These are phyloP conservation scores for Engystomops pustulosus DNA, from an alignment of 2,113 vertebrate species.

Conservation along the genomic window DNA sequence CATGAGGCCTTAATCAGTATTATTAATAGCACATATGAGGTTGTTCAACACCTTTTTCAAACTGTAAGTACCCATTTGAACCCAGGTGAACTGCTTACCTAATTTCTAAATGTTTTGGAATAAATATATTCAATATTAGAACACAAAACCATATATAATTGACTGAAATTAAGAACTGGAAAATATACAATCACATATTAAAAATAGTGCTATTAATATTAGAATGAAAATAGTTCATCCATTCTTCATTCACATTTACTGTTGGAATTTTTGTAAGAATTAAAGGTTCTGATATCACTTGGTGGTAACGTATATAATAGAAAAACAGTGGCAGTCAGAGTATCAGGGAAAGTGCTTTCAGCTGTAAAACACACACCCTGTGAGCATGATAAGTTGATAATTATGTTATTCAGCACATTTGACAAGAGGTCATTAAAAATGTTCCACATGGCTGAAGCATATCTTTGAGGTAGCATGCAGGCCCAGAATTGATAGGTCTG, in stretches of 20 bases:
- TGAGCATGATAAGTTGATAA: conserved; percentile 55
- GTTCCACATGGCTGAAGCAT: conserved; percentile 57
- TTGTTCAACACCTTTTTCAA: too few species aligned
- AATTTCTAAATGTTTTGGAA: too few species aligned
- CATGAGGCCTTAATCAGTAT: too few species aligned
- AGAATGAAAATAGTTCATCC: not conserved
- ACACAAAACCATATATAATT: not conserved
- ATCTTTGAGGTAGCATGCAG: conserved; percentile 46
- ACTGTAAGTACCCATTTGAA: too few species aligned
- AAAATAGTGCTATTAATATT: not conserved
- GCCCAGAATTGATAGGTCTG: conserved; percentile 32
- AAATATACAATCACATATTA: not conserved
- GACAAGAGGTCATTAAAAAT: conserved; percentile 60
- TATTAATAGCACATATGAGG: too few species aligned
- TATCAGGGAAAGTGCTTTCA: conserved; percentile 40
- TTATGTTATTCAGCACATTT: conserved; percentile 58
- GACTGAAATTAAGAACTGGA: not conserved
- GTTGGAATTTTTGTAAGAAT: not conserved
- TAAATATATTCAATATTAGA: too few species aligned
- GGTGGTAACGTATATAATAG: conserved; percentile 40
- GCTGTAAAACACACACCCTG: conserved; percentile 53
- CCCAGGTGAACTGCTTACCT: too few species aligned
- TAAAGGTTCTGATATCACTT: conserved; percentile 24
- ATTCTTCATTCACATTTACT: not conserved
- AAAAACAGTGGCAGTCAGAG: conserved; percentile 34